Conservation (phyloP, 2,888 invertebrate species). For the Cosmia trapezina region DNA sequence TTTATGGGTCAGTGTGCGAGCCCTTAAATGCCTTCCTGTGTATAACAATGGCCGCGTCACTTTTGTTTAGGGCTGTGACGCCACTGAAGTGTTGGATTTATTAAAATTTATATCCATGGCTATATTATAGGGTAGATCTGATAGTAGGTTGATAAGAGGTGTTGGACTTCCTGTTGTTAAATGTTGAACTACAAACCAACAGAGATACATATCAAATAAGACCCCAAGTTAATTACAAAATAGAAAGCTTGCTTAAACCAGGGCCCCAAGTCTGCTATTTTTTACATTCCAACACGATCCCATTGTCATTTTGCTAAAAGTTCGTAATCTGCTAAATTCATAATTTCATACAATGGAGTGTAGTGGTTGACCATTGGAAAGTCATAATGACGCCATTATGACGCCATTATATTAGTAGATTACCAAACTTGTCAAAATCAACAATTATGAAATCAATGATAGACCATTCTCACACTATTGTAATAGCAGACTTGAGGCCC, state of each 20-base stretch:
- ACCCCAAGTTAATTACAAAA: background rate
- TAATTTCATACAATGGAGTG: no score
- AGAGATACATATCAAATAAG: slow-evolving; percentile 30
- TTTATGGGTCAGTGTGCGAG: slow-evolving; percentile 53
- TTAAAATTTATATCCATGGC: slow-evolving; percentile 34
- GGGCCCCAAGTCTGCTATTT: no score
- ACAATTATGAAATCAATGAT: no score
- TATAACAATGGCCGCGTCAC: slow-evolving; percentile 30
- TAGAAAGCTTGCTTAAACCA: background rate
- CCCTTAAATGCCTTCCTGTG: slow-evolving; percentile 45
- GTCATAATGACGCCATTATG: no score
- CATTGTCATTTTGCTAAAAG: no score
- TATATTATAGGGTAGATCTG: slow-evolving; percentile 1
- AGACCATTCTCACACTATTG: no score
- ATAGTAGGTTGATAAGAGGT: slow-evolving; percentile 13
- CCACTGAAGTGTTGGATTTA: slow-evolving; percentile 30
- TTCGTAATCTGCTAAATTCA: no score
- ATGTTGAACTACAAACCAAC: slow-evolving; percentile 5
- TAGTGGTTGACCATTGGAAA: no score
- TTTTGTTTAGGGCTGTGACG: slow-evolving; percentile 43
- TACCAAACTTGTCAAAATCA: no score
- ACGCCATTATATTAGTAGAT: no score
- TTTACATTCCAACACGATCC: no score
- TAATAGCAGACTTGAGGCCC: no score
- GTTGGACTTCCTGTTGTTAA: slow-evolving; percentile 25